These are phyloP conservation scores for Alosa alosa DNA, from an alignment of 2,113 vertebrate species.

Conservation along the genomic window DNA sequence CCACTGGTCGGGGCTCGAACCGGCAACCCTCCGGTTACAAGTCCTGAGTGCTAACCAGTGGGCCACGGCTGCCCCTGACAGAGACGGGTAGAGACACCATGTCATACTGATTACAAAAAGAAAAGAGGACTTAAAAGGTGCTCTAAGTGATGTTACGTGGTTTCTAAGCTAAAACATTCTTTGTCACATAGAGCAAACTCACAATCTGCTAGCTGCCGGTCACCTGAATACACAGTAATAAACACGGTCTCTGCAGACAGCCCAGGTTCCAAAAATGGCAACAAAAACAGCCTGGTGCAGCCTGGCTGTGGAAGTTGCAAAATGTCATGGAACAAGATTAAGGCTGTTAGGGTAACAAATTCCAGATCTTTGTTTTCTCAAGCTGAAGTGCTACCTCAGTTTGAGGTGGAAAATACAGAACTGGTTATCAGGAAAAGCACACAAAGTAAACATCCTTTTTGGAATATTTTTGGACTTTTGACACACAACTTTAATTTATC, in stretches of 20 bases:
- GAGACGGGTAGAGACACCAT: no score
- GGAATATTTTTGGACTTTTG: slow-evolving; percentile 7
- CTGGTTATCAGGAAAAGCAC: background rate
- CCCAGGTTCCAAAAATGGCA: background rate
- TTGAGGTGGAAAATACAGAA: background rate
- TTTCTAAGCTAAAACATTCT: no score
- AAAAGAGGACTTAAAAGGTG: no score
- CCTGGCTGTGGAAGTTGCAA: background rate
- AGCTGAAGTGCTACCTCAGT: background rate
- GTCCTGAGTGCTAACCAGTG: no score
- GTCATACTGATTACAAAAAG: no score
- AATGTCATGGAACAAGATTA: background rate
- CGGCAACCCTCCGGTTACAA: no score
- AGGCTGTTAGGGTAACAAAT: background rate
- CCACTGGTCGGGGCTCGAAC: no score
- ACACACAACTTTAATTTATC: background rate
- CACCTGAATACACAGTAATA: background rate
- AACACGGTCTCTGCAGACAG: no score
- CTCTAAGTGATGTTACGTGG: no score
- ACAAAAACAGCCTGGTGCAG: background rate
- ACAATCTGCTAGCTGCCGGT: no score
- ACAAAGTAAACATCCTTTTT: background rate
- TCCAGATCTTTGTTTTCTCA: background rate
- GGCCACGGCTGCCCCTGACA: no score
- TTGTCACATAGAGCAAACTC: no score